Percentiles rank a stretch among this genome's conserved stretches.
phyloP scores from a whole-genome alignment of 2,888 invertebrate species.

The Yponomeuta malinellus region DNA sequence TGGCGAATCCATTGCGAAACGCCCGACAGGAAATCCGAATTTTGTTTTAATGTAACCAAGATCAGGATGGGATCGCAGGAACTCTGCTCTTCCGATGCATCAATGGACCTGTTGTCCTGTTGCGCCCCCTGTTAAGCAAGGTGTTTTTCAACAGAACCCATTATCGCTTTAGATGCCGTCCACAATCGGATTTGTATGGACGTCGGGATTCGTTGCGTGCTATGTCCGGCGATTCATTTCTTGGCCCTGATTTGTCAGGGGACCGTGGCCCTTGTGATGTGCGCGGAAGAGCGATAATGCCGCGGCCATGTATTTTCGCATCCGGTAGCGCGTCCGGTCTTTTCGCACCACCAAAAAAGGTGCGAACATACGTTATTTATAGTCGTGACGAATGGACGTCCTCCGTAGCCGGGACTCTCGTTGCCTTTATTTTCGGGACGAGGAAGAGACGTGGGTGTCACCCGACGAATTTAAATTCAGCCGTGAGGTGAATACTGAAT shows the following conservation, averaged over 20 bases:
- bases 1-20: conserved; percentile 32
- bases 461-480: conserved; percentile 20
- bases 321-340: conserved; percentile 72
- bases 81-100: conserved; percentile 29
- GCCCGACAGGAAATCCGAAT: conserved; percentile 7
- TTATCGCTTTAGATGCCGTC: conserved; percentile 36
- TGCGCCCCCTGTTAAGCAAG: conserved; percentile 26
- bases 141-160: conserved; percentile 38
- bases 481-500: background rate
- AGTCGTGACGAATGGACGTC: conserved; percentile 62
- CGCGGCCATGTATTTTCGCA: conserved; percentile 56
- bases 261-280: conserved; percentile 29
- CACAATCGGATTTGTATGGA: conserved; percentile 51
- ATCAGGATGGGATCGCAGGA: conserved; percentile 33
- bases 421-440: conserved; percentile 57
- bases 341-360: conserved; percentile 72
- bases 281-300: conserved; percentile 43
- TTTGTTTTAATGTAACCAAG: conserved; percentile 28
- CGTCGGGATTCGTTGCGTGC: conserved; percentile 33
- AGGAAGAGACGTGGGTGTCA: conserved; percentile 48
- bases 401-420: conserved; percentile 28
- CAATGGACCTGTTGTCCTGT: conserved; percentile 40
- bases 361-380: conserved; percentile 69
- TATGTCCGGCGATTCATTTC: conserved; percentile 56
- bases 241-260: conserved; percentile 30